These are phyloP conservation scores for Serranus cabrilla DNA, from an alignment of 2,797 vertebrate genomes.

Conservation along the genomic window DNA sequence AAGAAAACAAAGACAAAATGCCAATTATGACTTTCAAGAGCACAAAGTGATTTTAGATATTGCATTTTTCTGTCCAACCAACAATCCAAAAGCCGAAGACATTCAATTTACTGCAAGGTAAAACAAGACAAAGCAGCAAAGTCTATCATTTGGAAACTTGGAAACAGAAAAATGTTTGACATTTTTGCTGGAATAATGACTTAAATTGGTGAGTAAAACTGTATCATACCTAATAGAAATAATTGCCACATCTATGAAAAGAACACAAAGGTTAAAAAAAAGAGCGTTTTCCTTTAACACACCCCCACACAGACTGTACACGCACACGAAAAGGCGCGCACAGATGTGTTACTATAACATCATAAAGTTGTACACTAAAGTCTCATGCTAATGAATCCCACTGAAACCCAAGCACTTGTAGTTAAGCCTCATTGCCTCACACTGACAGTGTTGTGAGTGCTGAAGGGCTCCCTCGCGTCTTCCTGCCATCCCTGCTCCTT, in stretches of 20 bases:
- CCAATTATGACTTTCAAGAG: background rate
- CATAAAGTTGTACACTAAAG: constrained; percentile 61
- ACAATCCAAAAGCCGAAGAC: background rate
- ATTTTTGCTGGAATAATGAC: background rate
- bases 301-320: background rate
- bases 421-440: constrained; percentile 77
- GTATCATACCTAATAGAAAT: background rate
- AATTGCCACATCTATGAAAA: constrained; percentile 15
- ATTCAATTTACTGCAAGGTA: background rate
- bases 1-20: background rate
- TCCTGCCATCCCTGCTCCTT: constrained; percentile 26
- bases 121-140: background rate
- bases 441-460: constrained; percentile 70
- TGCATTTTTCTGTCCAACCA: background rate
- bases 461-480: constrained; percentile 71
- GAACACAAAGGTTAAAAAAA: background rate
- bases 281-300: constrained; percentile 1
- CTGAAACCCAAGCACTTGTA: constrained; percentile 73
- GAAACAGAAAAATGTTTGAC: background rate
- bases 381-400: constrained; percentile 82
- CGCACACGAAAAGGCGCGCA: constrained; percentile 23
- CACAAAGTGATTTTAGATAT: background rate
- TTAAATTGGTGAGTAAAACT: background rate
- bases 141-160: background rate
- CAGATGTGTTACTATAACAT: constrained; percentile 46